Base-by-base conservation (phyloP, 92 coral and sea anemone genomes). In the Zoanthus sociatus region DNA sequence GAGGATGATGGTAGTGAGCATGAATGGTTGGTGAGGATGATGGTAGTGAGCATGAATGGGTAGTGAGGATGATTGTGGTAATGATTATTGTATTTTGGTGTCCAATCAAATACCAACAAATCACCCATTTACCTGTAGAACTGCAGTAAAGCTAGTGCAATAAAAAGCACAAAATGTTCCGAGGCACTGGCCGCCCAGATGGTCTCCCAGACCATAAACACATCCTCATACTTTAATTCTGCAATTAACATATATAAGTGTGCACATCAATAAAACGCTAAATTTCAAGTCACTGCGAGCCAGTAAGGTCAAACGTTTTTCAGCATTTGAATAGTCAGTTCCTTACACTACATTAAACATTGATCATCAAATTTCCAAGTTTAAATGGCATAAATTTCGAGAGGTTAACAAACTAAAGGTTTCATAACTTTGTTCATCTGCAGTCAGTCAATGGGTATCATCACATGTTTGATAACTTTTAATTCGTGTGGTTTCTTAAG, bases 171-270 rank as follows among this genome's bases (percentile, higher is more conserved):
- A 51, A 97, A 97, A 86, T 97, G 98, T 74, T 97, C 98, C 8
- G 99, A 95, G 86, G 97, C 90, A 64, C 95, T 92, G 77, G 99
- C 99, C 7, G 99, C 94, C 99, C 99, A 97, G 89, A 97, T 95
- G 21, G 94, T 84, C 88, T 97, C 99, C 99, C 99, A 97, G n/a
- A 97, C 99, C 3, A 91, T 90, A 82, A 95, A 97, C 75, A 97
- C 92, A 68, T 97, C 99, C 1, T 97, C 98, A 73, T 97, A 97
- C 32, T 93, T 77, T 46, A 97, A 93, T 79, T 97, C 99, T 97
- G 91, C 17, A 30, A 79, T 3, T 16, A 26, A 31, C 64, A 48
- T 51, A 4, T 26, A 50, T 18, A 67, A 77, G 17, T 50, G 20
- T 26, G 20, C 15, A 48, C 5, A 21, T 42, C 47, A 66, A 45